Evolutionary conservation across 2,113 vertebrate genomes (phyloP), one percentile per base, ranked within the genome.

Genomic region (Archocentrus centrarchus): DNA sequence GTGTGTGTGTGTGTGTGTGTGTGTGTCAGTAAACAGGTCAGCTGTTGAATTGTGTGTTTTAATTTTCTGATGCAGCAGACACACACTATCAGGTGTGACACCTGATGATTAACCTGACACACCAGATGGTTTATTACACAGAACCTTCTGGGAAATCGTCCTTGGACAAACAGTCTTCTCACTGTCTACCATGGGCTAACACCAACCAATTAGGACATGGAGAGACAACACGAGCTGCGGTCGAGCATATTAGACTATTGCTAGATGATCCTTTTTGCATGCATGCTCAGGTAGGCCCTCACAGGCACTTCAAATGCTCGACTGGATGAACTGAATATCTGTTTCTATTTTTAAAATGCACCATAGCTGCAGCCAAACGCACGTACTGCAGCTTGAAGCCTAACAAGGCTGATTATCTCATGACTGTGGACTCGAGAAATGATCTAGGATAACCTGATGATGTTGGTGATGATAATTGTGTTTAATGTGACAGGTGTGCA

Each of bases 361-460:
- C 13, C 13, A 5, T 14, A 47, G 13, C 44, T 5, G 13, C 13
- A 14, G 5, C 44, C 44, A 1, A 15, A 50, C n/a, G 9, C 20
- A n/a, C 9, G 9, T 55, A 27, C 27, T 27, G 27, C 27, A 4
- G 20, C 8, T 55, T 4, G 7, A 30, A 0, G 47, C 24, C 44
- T 53, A 4, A 10, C 44, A 6, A 32, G 24, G 30, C 9, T 7
- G 41, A 68, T 68, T 30, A 50, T 70, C 27, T 50, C 18, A 50
- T 50, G 44, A 70, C 22, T 68, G 14, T 22, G 15, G 8, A 27
- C 64, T 24, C 11, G 1, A 27, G 41, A 27, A 24, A 27, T 15
- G 14, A 30, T 68, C 64, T 68, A 24, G 15, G 41, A 13, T 47
- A 47, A 50, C 0, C 24, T 0, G 0, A 0, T 2, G 41, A 68